Percentiles rank a stretch among this genome's conserved stretches.
Evolutionary conservation across 2,113 vertebrate species (phyloP).

Genomic region (Pampusana beccarii): DNA sequence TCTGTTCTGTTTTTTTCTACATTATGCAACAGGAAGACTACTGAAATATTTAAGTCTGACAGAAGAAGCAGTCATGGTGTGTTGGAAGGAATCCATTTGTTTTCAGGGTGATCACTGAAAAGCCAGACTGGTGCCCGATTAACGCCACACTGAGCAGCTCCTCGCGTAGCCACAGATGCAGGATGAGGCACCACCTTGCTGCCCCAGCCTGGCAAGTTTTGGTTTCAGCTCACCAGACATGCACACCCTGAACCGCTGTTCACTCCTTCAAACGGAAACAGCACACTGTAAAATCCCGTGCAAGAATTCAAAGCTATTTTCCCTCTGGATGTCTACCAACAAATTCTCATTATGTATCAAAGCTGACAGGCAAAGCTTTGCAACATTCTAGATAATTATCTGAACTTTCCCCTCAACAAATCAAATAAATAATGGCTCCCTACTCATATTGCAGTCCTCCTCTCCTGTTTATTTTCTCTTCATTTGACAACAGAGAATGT

Average conservation of each 20-base stretch:
- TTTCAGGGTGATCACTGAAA: not conserved
- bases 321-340: constrained; percentile 5
- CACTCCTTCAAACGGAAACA: not conserved
- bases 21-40: not conserved
- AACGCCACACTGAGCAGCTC: not conserved
- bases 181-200: not conserved
- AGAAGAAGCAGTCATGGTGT: not conserved
- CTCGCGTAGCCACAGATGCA: fast-evolving
- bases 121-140: not conserved
- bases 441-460: not conserved
- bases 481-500: not conserved
- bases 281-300: not conserved
- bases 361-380: constrained; percentile 17
- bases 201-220: not conserved
- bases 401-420: constrained; percentile 23
- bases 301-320: constrained; percentile 2
- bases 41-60: not conserved
- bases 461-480: constrained; percentile 4
- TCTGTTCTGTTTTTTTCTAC: not conserved
- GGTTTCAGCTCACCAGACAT: not conserved
- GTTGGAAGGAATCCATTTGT: not conserved
- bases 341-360: constrained; percentile 21
- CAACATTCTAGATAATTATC: constrained; percentile 18
- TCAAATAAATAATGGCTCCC: not conserved
- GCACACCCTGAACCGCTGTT: not conserved